Conservation (phyloP, 2,797 vertebrate genomes). For the Amazona ochrocephala region DNA sequence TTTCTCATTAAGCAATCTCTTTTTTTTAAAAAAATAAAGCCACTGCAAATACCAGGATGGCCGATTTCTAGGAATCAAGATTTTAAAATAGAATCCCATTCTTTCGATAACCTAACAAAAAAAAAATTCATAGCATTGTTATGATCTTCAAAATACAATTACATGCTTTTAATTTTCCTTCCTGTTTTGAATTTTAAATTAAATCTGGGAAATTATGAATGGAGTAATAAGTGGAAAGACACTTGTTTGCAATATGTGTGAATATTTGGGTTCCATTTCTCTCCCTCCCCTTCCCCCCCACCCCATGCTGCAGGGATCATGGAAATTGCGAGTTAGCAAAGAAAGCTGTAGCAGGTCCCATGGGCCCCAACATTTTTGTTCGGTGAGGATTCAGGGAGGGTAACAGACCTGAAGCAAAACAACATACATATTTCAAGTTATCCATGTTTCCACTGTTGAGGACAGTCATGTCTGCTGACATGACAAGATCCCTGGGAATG, state of each 20-base stretch:
- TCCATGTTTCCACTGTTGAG: neutral
- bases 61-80: neutral
- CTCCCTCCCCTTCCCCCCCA: fast-evolving
- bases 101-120: neutral
- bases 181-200: neutral
- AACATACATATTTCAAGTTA: neutral
- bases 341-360: neutral
- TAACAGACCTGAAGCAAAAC: neutral
- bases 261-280: neutral
- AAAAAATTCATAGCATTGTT: neutral
- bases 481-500: neutral
- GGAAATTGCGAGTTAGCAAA: neutral
- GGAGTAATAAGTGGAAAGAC: neutral
- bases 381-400: neutral
- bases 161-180: neutral
- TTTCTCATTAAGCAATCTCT: neutral
- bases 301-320: neutral
- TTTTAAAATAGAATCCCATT: neutral
- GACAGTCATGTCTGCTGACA: neutral
- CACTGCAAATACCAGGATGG: neutral
- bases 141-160: neutral
- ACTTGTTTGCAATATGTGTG: neutral
- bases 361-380: neutral
- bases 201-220: neutral
- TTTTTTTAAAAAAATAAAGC: neutral